Conservation (phyloP, 1,140 invertebrate species). For the Hycleus cichorii region DNA sequence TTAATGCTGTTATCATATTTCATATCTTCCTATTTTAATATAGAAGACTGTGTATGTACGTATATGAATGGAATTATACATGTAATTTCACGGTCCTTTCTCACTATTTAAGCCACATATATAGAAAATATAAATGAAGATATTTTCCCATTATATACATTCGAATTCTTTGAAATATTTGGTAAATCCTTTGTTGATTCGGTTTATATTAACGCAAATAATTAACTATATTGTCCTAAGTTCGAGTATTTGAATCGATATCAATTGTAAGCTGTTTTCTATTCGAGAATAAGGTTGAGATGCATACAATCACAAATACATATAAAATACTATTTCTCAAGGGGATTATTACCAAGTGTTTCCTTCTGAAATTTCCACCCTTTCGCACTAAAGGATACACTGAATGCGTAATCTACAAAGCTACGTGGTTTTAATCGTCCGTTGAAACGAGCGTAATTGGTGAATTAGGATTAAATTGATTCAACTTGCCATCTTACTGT, state of each 20-base stretch:
- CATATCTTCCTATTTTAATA: conserved; percentile 4
- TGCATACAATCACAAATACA: too few relatives aligned
- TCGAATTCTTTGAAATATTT: too few relatives aligned
- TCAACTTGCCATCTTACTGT: background rate
- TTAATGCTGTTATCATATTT: conserved; percentile 15
- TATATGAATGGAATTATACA: background rate
- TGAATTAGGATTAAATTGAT: conserved; percentile 10
- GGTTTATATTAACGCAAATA: too few relatives aligned
- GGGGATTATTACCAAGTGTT: conserved; percentile 6
- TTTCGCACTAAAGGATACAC: background rate
- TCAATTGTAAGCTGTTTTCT: too few relatives aligned
- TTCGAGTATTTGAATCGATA: too few relatives aligned
- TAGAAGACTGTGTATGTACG: too few relatives aligned
- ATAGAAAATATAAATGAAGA: too few relatives aligned
- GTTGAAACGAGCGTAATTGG: conserved; percentile 9
- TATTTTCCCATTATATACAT: too few relatives aligned
- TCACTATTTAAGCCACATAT: too few relatives aligned
- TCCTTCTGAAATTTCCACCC: conserved; percentile 6
- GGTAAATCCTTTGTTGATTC: too few relatives aligned
- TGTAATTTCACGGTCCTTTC: conserved; percentile 8
- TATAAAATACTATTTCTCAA: background rate
- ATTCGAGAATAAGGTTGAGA: too few relatives aligned
- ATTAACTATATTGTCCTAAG: too few relatives aligned
- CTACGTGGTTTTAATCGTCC: conserved; percentile 7
- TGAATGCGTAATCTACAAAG: conserved; percentile 6